Conservation (phyloP, 2,888 invertebrate species). For the Orchestes rusci region DNA sequence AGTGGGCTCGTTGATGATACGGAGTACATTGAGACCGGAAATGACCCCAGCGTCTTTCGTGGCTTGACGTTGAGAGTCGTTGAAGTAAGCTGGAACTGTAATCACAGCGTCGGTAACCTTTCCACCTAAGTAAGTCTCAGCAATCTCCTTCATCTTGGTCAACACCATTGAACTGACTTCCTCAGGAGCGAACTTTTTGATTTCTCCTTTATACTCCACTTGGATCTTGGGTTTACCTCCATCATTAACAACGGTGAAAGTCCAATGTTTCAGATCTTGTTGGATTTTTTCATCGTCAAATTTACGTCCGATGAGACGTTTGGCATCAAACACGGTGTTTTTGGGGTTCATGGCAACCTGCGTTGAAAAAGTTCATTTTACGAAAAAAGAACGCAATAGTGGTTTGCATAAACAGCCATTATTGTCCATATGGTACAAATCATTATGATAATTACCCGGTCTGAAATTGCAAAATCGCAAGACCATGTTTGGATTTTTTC, state of each 20-base stretch:
- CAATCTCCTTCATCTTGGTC: slow-evolving; percentile 75
- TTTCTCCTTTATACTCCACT: slow-evolving; percentile 66
- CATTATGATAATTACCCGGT: too few species aligned
- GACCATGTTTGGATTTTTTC: too few species aligned
- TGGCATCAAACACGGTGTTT: slow-evolving; percentile 77
- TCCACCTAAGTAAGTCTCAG: slow-evolving; percentile 67
- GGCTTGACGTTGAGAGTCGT: slow-evolving; percentile 74
- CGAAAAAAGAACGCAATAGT: too few species aligned
- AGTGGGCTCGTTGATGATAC: slow-evolving; percentile 88
- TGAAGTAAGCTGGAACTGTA: slow-evolving; percentile 79
- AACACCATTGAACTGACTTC: slow-evolving; percentile 82
- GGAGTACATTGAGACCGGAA: slow-evolving; percentile 77
- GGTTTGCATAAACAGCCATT: too few species aligned
- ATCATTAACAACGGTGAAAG: slow-evolving; percentile 64
- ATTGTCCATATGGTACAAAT: too few species aligned
- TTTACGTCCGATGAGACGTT: slow-evolving; percentile 74
- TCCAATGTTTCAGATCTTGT: slow-evolving; percentile 79
- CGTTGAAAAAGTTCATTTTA: too few species aligned
- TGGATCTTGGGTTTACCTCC: slow-evolving; percentile 67
- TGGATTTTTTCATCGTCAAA: slow-evolving; percentile 73
- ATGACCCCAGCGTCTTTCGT: slow-evolving; percentile 86
- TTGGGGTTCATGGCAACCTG: slow-evolving; percentile 72
- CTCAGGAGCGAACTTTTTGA: slow-evolving; percentile 71
- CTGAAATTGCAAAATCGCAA: too few species aligned
- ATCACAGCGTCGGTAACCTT: slow-evolving; percentile 67